These are phyloP conservation scores for Uria aalge DNA, from an alignment of 2,113 vertebrate species.

Conservation along the genomic window DNA sequence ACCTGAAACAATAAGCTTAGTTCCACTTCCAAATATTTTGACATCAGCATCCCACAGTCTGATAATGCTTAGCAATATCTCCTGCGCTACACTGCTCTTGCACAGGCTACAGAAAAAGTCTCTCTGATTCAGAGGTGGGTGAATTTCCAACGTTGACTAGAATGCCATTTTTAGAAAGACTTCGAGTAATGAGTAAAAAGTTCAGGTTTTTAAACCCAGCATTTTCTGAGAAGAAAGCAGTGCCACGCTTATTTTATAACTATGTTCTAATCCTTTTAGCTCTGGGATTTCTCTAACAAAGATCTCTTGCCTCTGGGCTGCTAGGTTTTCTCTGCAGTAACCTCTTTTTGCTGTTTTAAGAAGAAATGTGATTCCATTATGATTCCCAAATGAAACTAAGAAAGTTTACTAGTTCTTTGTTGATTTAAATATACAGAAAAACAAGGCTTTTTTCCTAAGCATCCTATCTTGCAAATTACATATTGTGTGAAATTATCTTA, in stretches of 20 bases:
- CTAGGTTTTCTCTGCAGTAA: neutral
- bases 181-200: neutral
- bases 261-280: neutral
- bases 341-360: neutral
- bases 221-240: neutral
- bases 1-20: slow-evolving; percentile 39
- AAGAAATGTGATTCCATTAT: neutral
- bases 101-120: neutral
- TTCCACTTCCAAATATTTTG: slow-evolving; percentile 55
- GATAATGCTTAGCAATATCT: neutral
- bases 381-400: neutral
- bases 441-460: neutral
- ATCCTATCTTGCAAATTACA: neutral
- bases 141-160: neutral
- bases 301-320: neutral
- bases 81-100: neutral
- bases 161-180: neutral
- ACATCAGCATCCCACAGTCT: neutral
- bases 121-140: neutral
- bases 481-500: neutral
- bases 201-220: neutral
- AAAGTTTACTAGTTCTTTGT: neutral
- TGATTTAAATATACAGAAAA: neutral
- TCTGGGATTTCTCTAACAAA: neutral
- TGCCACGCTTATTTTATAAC: neutral